These are phyloP conservation scores for Thaumatotibia leucotreta DNA, from an alignment of 1,140 invertebrate genomes.

Conservation along the genomic window DNA sequence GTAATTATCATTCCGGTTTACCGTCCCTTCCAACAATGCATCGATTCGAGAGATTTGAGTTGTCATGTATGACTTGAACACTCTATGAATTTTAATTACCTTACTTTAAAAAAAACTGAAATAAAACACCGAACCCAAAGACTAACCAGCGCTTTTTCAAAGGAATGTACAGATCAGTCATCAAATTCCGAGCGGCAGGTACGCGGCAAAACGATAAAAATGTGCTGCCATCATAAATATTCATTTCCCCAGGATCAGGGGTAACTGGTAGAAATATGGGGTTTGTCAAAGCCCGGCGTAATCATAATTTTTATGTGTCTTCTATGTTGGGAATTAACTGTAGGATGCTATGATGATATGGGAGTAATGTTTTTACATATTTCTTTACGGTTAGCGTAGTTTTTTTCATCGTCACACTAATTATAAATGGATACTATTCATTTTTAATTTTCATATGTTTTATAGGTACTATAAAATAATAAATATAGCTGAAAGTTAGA, in stretches of 20 bases:
- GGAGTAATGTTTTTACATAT: not conserved
- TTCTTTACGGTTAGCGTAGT: no score
- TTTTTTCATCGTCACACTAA: no score
- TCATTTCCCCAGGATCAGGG: slow-evolving; percentile 42
- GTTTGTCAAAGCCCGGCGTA: slow-evolving; percentile 54
- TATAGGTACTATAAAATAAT: no score
- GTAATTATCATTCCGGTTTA: no score
- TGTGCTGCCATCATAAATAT: slow-evolving; percentile 58
- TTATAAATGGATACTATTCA: no score
- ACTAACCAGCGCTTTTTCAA: not conserved
- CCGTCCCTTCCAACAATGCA: no score
- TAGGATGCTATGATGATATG: not conserved
- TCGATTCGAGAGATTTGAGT: no score
- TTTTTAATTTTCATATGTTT: no score
- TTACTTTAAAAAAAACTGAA: not conserved
- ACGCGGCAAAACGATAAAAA: slow-evolving; percentile 53
- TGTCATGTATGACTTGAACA: no score
- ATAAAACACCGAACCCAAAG: not conserved
- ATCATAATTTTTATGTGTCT: slow-evolving; percentile 62
- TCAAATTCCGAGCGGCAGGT: slow-evolving; percentile 43
- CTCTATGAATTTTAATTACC: not conserved
- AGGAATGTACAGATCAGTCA: slow-evolving; percentile 15
- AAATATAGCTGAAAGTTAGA: no score
- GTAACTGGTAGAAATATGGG: slow-evolving; percentile 56
- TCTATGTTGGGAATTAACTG: slow-evolving; percentile 6